Base-by-base conservation (phyloP, 2,113 vertebrate genomes). In the Martes martes region DNA sequence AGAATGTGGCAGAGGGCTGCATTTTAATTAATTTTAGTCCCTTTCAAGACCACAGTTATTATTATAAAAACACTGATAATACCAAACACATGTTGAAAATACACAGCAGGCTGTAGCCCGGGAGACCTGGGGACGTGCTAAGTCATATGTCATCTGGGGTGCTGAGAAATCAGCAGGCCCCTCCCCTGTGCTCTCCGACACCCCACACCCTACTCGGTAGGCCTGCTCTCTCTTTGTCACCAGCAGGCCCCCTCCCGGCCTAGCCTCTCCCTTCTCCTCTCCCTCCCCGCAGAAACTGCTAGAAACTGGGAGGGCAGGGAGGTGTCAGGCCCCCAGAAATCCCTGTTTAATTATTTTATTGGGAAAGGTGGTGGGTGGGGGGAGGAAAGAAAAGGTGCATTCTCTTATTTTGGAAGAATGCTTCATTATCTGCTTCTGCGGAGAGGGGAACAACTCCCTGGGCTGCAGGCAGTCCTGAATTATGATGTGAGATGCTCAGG, bases 381-480 rank as follows among this genome's bases (percentile, higher is more conserved):
- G 23, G 50, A 7, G 23, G 16, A 16, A 67, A 92, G 76, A 71
- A 95, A 95, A 93, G 82, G 84, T 33, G 0, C 59, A 21, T 94
- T 97, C 97, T 95, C 98, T 98, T 97, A 94, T 97, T 98, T 96
- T 90, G 80, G 94, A 98, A 97, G 94, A 98, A 97, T 96, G 98
- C 98, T 98, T 95, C 97, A 97, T 94, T 98, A 97, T 94, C 98
- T 97, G 97, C 97, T 97, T 95, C 39, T 65, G 92, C 31, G 0
- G 87, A 74, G 97, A 67, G 96, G 79, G 98, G 97, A 98, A 97
- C 92, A 89, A 97, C 96, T 97, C 98, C 2, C 93, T 23, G 50
- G 89, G 59, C 97, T 95, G 61, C 1, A 95, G 91, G 96, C 78
- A 71, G 97, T 67, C 63, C 97, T 98, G 98, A 98, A 91, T 98